These are phyloP conservation scores for Martes flavigula DNA, from an alignment of 2,797 vertebrate genomes.

Conservation along the genomic window DNA sequence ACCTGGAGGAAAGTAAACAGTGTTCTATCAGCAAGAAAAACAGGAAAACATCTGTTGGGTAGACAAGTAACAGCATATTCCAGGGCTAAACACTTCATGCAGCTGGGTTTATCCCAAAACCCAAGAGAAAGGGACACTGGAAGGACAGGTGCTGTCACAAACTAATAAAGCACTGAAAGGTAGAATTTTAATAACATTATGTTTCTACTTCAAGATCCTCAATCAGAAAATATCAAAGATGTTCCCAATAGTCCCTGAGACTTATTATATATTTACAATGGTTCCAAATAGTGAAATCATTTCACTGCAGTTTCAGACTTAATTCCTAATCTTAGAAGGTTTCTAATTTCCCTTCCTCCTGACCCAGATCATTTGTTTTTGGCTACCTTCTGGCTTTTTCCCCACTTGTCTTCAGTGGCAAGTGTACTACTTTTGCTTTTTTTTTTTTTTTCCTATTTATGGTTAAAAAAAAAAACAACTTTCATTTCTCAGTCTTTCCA, in stretches of 20 bases:
- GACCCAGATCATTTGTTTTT: neutral
- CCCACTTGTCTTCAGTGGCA: neutral
- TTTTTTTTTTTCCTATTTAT: neutral
- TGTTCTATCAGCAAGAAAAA: neutral
- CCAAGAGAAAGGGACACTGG: neutral
- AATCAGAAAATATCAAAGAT: neutral
- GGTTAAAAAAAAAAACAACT: neutral
- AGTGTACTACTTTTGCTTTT: neutral
- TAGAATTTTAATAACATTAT: neutral
- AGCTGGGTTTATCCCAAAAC: neutral
- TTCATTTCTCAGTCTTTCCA: constrained; percentile 14
- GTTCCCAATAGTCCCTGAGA: neutral
- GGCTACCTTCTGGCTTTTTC: neutral
- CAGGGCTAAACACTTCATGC: neutral
- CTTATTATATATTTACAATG: neutral
- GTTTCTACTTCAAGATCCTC: neutral
- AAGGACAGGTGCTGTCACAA: neutral
- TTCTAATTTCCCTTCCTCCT: neutral
- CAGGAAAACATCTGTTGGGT: neutral
- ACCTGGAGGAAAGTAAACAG: neutral
- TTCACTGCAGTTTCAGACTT: neutral
- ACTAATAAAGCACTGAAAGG: neutral
- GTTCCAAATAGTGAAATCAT: neutral
- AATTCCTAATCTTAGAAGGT: neutral
- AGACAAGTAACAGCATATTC: neutral